Percentiles rank a stretch among this genome's conserved stretches.
These are phyloP conservation scores for Microctonus brassicae DNA, from an alignment of 2,888 invertebrate species.

Conservation along the genomic window DNA sequence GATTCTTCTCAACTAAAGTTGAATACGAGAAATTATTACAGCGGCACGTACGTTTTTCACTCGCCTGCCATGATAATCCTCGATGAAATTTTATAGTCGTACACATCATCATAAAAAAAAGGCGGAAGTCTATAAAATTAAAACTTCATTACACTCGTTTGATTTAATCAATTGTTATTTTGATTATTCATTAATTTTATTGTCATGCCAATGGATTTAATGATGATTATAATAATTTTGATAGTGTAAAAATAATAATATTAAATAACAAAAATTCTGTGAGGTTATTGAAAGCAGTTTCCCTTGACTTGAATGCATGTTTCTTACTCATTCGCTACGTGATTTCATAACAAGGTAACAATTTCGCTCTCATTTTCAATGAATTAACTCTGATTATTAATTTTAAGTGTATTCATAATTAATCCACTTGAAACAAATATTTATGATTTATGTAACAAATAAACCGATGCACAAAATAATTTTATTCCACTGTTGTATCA, in stretches of 20 bases:
- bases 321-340: background rate
- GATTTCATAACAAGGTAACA: constrained; percentile 18
- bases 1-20: background rate
- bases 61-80: constrained; percentile 10
- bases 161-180: background rate
- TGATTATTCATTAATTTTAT: background rate
- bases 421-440: too few relatives aligned
- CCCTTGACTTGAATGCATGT: constrained; percentile 43
- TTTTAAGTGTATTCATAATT: too few relatives aligned
- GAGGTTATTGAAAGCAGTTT: constrained; percentile 33
- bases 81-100: constrained; percentile 11
- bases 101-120: constrained; percentile 20
- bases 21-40: constrained; percentile 5
- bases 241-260: background rate
- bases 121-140: constrained; percentile 22
- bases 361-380: too few relatives aligned
- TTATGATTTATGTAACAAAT: too few relatives aligned
- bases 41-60: constrained; percentile 39
- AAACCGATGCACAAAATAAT: too few relatives aligned
- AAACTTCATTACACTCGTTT: background rate
- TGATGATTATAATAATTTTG: background rate
- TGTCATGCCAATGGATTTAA: background rate
- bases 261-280: background rate
- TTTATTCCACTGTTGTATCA: too few relatives aligned
- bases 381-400: too few relatives aligned